A percentile compares a stretch with the other conserved stretches of the same genome.
These are phyloP conservation scores for Corythornis cristatus DNA, from an alignment of 2,113 vertebrate genomes.

Conservation along the genomic window DNA sequence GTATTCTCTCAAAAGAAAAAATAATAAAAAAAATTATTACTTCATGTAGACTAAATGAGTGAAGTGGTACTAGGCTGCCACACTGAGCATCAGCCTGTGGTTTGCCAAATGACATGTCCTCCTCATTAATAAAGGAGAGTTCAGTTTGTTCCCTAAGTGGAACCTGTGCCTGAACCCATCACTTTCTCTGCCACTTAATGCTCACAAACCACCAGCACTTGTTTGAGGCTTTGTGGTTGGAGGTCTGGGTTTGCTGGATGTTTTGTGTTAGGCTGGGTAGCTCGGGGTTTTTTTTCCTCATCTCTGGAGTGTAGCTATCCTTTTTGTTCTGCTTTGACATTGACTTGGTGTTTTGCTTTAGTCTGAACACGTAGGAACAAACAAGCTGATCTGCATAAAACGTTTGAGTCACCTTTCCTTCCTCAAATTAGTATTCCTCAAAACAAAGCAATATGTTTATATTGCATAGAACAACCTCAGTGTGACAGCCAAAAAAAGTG, in stretches of 20 bases:
- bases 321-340: slow-evolving; percentile 59
- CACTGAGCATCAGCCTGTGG: background rate
- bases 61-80: background rate
- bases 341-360: slow-evolving; percentile 48
- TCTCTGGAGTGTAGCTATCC: slow-evolving; percentile 5
- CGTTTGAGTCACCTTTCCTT: slow-evolving; percentile 36
- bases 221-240: slow-evolving; percentile 25
- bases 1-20: background rate
- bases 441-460: slow-evolving; percentile 42
- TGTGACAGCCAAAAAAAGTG: slow-evolving; percentile 45
- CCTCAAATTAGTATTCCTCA: slow-evolving; percentile 66
- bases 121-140: slow-evolving; percentile 19
- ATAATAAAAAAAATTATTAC: background rate
- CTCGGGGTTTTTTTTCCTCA: background rate
- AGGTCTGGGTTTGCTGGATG: background rate
- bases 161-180: slow-evolving; percentile 10
- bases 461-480: slow-evolving; percentile 20
- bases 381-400: slow-evolving; percentile 21
- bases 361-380: slow-evolving; percentile 48
- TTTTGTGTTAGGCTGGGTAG: background rate
- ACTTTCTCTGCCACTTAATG: background rate
- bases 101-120: background rate
- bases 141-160: background rate
- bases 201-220: background rate
- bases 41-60: background rate